Evolutionary conservation across 2,888 invertebrate species (phyloP), one percentile per base, ranked within the genome.

Genomic region (Harpalus rufipes): DNA sequence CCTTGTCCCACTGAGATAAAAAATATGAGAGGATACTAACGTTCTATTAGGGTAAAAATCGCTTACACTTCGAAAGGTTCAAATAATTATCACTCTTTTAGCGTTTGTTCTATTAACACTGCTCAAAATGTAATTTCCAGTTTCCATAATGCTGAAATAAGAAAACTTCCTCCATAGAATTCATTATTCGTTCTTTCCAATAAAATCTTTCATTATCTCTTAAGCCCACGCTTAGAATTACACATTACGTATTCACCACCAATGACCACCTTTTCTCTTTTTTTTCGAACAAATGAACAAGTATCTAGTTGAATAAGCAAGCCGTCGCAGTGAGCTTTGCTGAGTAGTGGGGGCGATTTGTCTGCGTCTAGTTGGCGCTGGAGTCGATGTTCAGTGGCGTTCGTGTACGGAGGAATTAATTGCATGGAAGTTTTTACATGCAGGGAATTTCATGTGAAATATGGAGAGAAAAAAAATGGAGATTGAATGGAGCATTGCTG

Each of bases 371-470:
- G 61, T 21, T 63, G 63, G 63, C 25, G 21, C 21, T 25, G 63
- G 25, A 63, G 63, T 63, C 63, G 63, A 63, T 32, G 63, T 63
- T 63, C 63, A 63, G 63, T 63, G 63, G 63, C 25, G 63, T 63
- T 12, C 63, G 63, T 25, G 63, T 32, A 25, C 12, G 25, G 63
- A 21, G 63, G 61, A 63, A 63, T 63, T 63, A 63, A 63, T 63
- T 63, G 63, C 21, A 12, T 32, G 32, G 63, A 63, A 63, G 14
- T 59, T 59, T 59, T 59, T 59, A 16, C 16, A 59, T 16, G 18
- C 14, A 14, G 59, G 16, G 59, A 59, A 59, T 59, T 59, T 59
- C 16, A 14, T 12, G 63, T 63, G 25, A 25, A 32, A 63, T 25
- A 63, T 63, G 63, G 63, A 7, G 10, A n/a, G 63, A 63, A 25